Base-by-base conservation (phyloP, 2,113 vertebrate species). In the Psettodes erumei region DNA sequence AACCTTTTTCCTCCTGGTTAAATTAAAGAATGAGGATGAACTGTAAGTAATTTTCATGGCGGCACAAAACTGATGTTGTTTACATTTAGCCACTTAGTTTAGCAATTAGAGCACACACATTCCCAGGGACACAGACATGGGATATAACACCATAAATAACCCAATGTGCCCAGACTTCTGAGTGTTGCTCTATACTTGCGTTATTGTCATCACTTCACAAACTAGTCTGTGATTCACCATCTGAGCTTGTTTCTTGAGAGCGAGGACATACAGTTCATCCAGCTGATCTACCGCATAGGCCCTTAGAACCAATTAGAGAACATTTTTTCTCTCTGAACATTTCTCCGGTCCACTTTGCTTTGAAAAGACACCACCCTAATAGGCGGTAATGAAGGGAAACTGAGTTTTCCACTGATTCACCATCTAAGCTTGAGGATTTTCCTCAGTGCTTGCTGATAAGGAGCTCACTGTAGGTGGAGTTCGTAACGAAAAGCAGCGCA, bases 251-350 rank as follows among this genome's bases (percentile, higher is more conserved):
- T 77, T 77, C 54, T 53, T 50, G 25, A 69, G 72, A 75, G 48
- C 55, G 45, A 76, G 73, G 70, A 81, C 75, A 84, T 47, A 25
- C 58, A 25, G 63, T 81, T 80, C 75, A 74, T 80, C 67, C 48
- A 23, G 33, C 43, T 40, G 84, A 35, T 75, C 86, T 58, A 40
- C 76, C 33, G 1, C 33, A 32, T 50, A 79, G 81, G 89, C 86
- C 88, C 89, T 91, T 92, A 90, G 86, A 94, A 84, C 83, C 89
- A 92, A 94, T 94, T 91, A 93, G 54, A 75, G 68, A 70, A 74
- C 80, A 71, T 82, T 71, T 40, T 77, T 25, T 78, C 83, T 77
- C 75, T 80, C 51, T 69, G 78, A 88, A 69, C 67, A 84, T 85
- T 80, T 78, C 78, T 89, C 85, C 33, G 7, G 47, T 89, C 71